phyloP scores from a whole-genome alignment of 2,888 invertebrate species.

The Melangyna quadrimaculata region DNA sequence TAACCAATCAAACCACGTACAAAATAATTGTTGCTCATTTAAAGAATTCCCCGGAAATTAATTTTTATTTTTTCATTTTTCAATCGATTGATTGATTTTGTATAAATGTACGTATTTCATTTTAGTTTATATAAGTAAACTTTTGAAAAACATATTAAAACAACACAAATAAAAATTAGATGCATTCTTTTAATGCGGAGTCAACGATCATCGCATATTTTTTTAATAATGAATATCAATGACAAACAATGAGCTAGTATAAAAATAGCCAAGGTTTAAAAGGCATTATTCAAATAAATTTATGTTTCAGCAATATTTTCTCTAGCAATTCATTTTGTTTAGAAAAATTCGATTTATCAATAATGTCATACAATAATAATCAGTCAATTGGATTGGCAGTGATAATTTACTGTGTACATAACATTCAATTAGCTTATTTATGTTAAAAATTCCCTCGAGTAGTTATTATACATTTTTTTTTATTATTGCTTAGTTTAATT shows the following conservation, averaged over 20 bases:
- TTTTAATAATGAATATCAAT: too few relatives aligned
- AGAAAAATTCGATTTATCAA: not conserved
- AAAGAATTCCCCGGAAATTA: too few relatives aligned
- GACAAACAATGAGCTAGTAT: not conserved
- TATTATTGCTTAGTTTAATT: not conserved
- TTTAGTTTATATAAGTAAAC: not conserved
- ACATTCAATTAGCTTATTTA: not conserved
- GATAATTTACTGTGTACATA: constrained; percentile 57
- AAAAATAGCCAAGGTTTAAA: not conserved
- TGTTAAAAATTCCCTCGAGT: constrained; percentile 1
- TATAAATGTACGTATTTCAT: not conserved
- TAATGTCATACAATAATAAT: constrained; percentile 19
- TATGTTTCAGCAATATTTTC: constrained; percentile 10
- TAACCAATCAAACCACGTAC: too few relatives aligned
- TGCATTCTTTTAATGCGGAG: not conserved
- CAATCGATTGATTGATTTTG: not conserved
- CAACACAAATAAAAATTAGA: not conserved
- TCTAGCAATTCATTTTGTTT: not conserved
- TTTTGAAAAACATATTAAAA: not conserved
- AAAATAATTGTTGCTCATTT: too few relatives aligned
- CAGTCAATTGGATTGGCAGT: constrained; percentile 69
- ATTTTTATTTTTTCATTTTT: not conserved
- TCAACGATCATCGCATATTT: too few relatives aligned
- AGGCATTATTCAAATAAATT: not conserved
- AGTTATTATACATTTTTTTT: not conserved